Base-by-base conservation (phyloP, 2,113 vertebrate species). In the Motacilla tschutschensis region DNA sequence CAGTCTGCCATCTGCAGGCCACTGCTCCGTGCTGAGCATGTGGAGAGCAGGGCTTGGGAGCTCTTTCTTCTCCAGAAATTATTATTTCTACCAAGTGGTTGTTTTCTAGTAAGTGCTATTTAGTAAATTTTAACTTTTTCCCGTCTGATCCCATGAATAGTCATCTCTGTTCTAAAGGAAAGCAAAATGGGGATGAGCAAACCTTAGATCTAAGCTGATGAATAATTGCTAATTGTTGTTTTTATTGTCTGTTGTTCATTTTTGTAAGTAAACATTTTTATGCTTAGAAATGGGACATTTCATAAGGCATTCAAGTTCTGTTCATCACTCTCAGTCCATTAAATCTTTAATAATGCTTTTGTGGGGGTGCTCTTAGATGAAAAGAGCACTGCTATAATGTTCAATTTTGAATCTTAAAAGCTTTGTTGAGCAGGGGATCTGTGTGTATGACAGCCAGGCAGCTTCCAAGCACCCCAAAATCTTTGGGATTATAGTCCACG, bases 1-100 rank as follows among this genome's bases (percentile, higher is more conserved):
- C 70, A 67, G 40, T 26, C 84, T 94, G 83, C 95, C 94, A 84
- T 78, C 94, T 95, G 57, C 90, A 89, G 94, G 94, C 84, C 81
- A 15, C 7, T 41, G 73, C 57, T 81, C 19, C 8, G 0, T 20
- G 57, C 58, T 36, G 62, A 54, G 12, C 20, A 31, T n/a, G 4
- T 6, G 35, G 2, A 26, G 8, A 55, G 25, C 26, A 7, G 26
- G 7, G 5, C 14, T 58, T 8, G 24, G 26, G 18, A 83, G 14
- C 20, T 1, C 41, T 46, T 38, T 46, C 24, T 29, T 48, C 58
- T 69, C 54, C 41, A 46, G 58, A 85, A 76, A 26, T 73, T 46
- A 8, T 22, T 55, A 17, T 46, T 44, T 66, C 17, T 35, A 40
- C 10, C 13, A n/a, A 35, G 8, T 6, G 38, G 7, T 5, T n/a